Evolutionary conservation across 2,888 invertebrate genomes (phyloP).

Genomic region (Chrysodeixis includens): DNA sequence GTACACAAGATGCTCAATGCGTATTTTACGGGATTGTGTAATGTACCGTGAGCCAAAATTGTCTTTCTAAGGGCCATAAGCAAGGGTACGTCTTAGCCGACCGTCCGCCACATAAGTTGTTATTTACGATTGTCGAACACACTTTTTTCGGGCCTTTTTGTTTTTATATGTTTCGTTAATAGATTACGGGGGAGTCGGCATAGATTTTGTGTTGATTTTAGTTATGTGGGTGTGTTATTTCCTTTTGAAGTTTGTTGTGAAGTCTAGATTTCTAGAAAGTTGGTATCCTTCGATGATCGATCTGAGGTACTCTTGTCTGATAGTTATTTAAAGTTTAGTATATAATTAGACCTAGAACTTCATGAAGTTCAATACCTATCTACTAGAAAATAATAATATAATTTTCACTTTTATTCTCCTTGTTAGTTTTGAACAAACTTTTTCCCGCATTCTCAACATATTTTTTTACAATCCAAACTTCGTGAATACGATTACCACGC

Average conservation of each 20-base stretch:
- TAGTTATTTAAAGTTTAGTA: too few species aligned
- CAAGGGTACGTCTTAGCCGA: constrained; percentile 53
- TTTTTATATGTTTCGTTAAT: constrained; percentile 41
- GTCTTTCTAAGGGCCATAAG: constrained; percentile 67
- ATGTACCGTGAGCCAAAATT: constrained; percentile 70
- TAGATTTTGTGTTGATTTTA: constrained; percentile 37
- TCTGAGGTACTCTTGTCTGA: too few species aligned
- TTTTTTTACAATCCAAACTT: neutral
- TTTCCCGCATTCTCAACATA: neutral
- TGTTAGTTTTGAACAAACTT: too few species aligned
- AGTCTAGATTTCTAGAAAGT: too few species aligned
- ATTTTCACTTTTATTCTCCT: too few species aligned
- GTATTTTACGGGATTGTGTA: constrained; percentile 59
- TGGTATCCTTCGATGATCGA: too few species aligned
- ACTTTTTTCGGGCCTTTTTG: constrained; percentile 38
- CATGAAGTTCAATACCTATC: too few species aligned
- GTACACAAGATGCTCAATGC: constrained; percentile 45
- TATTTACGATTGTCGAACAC: constrained; percentile 66
- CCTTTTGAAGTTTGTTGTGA: neutral
- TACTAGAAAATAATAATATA: too few species aligned
- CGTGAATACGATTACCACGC: constrained; percentile 10
- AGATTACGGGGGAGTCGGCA: constrained; percentile 45
- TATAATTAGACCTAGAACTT: too few species aligned
- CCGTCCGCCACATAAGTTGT: constrained; percentile 61
- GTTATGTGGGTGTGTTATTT: neutral